Conservation (phyloP, 2,113 vertebrate species). For the Erpornis zantholeuca region DNA sequence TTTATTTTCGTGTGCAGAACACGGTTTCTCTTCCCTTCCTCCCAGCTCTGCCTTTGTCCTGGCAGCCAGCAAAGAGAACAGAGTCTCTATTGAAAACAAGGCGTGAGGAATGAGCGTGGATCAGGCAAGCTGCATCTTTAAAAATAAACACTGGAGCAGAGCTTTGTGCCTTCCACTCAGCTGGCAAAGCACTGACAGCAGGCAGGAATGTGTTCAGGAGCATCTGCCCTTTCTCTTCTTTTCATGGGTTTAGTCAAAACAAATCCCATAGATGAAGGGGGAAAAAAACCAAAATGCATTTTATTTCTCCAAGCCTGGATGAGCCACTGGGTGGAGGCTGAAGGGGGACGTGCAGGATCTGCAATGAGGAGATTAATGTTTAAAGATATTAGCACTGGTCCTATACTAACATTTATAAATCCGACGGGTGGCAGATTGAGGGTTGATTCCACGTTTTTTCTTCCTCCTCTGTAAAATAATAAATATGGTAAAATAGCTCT, state of each 20-base stretch:
- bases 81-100: not conserved
- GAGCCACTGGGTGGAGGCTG: not conserved
- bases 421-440: slow-evolving; percentile 62
- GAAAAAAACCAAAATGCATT: not conserved
- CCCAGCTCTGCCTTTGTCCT: not conserved
- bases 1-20: not conserved
- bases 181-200: slow-evolving; percentile 19
- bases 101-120: not conserved
- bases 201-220: not conserved
- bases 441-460: slow-evolving; percentile 45
- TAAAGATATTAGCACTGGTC: slow-evolving; percentile 49
- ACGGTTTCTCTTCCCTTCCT: not conserved
- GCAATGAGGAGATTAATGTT: slow-evolving; percentile 59
- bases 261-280: not conserved
- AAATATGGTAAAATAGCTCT: slow-evolving; percentile 72
- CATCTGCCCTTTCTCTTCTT: slow-evolving; percentile 15
- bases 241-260: slow-evolving; percentile 8
- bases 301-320: not conserved
- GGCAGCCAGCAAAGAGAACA: not conserved
- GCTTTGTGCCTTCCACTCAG: not conserved
- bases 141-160: slow-evolving; percentile 1
- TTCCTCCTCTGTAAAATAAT: slow-evolving; percentile 68
- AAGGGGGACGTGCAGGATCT: not conserved
- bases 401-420: slow-evolving; percentile 60
- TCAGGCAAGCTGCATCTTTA: not conserved